phyloP scores from a whole-genome alignment of 2,797 vertebrate genomes.

The Aratinga solstitialis region DNA sequence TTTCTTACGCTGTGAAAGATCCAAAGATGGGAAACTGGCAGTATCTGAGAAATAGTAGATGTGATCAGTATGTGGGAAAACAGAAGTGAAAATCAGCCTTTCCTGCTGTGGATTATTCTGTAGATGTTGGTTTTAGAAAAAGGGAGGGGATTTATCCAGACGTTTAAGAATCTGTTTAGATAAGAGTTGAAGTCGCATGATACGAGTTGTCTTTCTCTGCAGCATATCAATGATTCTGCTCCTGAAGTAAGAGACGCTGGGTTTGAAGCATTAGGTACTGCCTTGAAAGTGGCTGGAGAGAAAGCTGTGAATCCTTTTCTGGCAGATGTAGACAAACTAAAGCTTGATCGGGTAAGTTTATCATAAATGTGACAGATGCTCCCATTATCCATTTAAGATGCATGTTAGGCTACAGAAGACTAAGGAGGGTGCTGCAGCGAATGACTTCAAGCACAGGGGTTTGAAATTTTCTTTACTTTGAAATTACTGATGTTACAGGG shows the following conservation, averaged over 20 bases:
- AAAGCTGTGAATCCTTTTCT: slow-evolving; percentile 95
- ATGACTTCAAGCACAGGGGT: background rate
- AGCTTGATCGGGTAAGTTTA: slow-evolving; percentile 90
- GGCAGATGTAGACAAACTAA: slow-evolving; percentile 93
- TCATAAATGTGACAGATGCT: background rate
- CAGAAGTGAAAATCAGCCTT: background rate
- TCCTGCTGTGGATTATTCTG: background rate
- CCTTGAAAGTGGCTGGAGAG: slow-evolving; percentile 95
- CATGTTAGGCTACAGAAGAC: background rate
- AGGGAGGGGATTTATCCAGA: background rate
- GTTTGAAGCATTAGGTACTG: slow-evolving; percentile 94
- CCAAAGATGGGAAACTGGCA: background rate
- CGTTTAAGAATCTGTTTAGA: background rate
- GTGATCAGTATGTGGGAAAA: background rate
- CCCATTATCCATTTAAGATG: background rate
- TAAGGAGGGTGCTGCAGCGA: background rate
- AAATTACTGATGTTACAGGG: background rate
- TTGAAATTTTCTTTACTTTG: background rate
- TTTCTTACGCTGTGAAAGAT: background rate
- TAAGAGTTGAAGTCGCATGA: background rate
- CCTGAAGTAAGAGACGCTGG: slow-evolving; percentile 96
- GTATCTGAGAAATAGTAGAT: background rate
- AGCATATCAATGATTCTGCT: slow-evolving; percentile 98
- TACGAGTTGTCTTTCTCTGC: background rate
- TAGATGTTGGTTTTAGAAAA: background rate